A percentile compares a stretch with the other conserved stretches of the same genome.
phyloP scores from a whole-genome alignment of 2,113 vertebrate genomes.

The Sapayoa aenigma region DNA sequence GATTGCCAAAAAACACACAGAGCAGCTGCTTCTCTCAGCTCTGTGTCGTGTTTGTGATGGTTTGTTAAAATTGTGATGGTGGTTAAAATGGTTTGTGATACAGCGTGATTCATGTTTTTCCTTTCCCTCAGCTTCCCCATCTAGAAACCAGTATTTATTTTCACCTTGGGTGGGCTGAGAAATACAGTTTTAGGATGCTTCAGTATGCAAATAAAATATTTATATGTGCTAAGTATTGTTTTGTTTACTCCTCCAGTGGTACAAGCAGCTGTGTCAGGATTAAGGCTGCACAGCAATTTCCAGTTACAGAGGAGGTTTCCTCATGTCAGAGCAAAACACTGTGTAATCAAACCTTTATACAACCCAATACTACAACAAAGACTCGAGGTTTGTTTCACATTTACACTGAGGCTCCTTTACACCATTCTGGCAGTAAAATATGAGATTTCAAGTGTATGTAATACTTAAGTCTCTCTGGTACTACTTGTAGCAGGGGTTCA shows the following conservation, averaged over 20 bases:
- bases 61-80: background rate
- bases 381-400: background rate
- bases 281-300: background rate
- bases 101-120: background rate
- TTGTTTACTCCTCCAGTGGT: background rate
- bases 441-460: background rate
- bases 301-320: background rate
- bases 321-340: background rate
- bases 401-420: background rate
- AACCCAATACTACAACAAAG: background rate
- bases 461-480: background rate
- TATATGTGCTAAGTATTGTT: background rate
- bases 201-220: constrained; percentile 15
- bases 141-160: background rate
- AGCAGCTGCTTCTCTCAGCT: background rate
- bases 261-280: background rate
- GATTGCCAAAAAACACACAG: background rate
- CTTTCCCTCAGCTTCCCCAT: background rate
- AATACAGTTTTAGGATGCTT: background rate
- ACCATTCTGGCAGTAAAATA: background rate
- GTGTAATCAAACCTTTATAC: background rate
- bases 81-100: background rate
- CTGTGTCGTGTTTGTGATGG: background rate
- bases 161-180: background rate
- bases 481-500: background rate